phyloP scores from a whole-genome alignment of 2,797 vertebrate genomes.

The Cichlasoma orientale region DNA sequence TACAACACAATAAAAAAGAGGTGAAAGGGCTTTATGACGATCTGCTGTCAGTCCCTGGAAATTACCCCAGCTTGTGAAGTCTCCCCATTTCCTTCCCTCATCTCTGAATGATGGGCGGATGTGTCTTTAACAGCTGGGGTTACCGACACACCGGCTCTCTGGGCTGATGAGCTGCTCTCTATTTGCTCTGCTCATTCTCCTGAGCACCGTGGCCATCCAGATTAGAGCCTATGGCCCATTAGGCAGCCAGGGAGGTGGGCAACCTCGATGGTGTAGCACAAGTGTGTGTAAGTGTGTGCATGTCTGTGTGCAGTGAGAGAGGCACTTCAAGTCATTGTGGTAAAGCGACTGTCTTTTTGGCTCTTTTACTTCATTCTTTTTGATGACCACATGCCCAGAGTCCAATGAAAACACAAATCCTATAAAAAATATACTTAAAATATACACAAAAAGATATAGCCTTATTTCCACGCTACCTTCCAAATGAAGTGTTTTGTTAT shows the following conservation, averaged over 20 bases:
- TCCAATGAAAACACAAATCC: background rate
- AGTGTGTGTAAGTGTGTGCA: constrained; percentile 40
- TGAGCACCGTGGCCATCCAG: constrained; percentile 71
- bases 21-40: constrained; percentile 31
- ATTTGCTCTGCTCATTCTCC: constrained; percentile 72
- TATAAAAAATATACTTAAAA: background rate
- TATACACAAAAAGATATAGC: background rate
- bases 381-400: background rate
- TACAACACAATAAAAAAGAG: background rate
- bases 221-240: constrained; percentile 84
- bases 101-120: constrained; percentile 62
- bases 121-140: constrained; percentile 75
- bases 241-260: constrained; percentile 78
- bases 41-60: constrained; percentile 50
- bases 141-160: constrained; percentile 55
- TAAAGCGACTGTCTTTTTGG: constrained; percentile 7
- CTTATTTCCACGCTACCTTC: background rate
- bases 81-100: constrained; percentile 49
- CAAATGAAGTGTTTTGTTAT: too few species aligned
- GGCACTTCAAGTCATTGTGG: constrained; percentile 35
- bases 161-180: constrained; percentile 73
- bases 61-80: constrained; percentile 47
- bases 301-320: constrained; percentile 37
- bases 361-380: constrained; percentile 30
- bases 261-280: constrained; percentile 47